Conservation (phyloP, 2,113 vertebrate genomes). For the Rhinoderma darwinii region DNA sequence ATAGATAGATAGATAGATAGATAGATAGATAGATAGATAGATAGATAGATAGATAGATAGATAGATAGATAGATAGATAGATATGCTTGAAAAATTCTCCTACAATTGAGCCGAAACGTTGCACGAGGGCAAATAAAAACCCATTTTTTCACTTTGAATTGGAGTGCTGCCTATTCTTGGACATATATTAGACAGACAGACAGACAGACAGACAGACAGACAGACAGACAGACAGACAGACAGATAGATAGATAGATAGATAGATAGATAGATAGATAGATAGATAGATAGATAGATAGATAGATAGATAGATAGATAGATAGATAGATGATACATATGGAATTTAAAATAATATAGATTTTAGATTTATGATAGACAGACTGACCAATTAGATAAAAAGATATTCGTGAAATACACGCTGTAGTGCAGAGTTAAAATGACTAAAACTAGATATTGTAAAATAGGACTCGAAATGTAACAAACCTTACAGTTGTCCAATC, state of each 20-base stretch:
- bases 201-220: background rate
- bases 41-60: background rate
- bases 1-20: background rate
- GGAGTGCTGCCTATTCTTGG: too few species aligned
- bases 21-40: background rate
- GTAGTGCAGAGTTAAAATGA: background rate
- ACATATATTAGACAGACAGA: background rate
- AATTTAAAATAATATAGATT: too few species aligned
- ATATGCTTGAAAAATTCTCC: too few species aligned
- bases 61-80: background rate
- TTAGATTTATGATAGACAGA: background rate
- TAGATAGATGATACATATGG: too few species aligned
- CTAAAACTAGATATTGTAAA: background rate
- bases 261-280: conserved; percentile 3
- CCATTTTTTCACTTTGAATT: too few species aligned
- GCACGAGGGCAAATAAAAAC: too few species aligned
- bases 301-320: background rate
- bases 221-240: background rate
- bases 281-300: background rate
- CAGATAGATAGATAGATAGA: background rate
- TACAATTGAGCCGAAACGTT: too few species aligned
- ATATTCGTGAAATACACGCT: background rate
- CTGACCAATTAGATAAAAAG: background rate
- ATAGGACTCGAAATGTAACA: background rate
- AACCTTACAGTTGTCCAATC: conserved; percentile 4